Conservation (phyloP, 2,888 invertebrate genomes). For the Pecten maximus region DNA sequence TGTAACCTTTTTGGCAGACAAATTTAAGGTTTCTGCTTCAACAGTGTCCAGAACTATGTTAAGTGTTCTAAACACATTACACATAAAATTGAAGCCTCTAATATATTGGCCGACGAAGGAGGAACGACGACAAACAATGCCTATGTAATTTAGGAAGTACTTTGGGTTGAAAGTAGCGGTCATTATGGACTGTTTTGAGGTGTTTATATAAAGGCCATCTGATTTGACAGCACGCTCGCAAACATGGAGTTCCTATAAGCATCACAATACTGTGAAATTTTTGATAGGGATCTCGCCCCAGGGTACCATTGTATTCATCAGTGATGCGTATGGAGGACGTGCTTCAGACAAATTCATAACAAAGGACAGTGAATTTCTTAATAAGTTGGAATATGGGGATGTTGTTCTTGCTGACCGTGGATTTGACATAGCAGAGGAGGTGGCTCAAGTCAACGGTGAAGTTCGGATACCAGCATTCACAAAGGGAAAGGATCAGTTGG, state of each 20-base stretch:
- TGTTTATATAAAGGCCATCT: conserved; percentile 48
- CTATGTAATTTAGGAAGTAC: conserved; percentile 49
- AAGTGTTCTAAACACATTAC: conserved; percentile 44
- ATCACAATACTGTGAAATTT: conserved; percentile 61
- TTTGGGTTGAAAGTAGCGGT: conserved; percentile 52
- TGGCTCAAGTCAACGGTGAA: conserved; percentile 47
- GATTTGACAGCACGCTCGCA: conserved; percentile 35
- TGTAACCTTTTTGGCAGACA: conserved; percentile 48
- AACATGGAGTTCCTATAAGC: conserved; percentile 54
- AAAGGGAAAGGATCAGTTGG: conserved; percentile 54
- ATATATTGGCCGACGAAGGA: conserved; percentile 50
- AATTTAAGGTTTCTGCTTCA: conserved; percentile 42
- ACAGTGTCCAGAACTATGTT: conserved; percentile 52
- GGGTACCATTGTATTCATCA: conserved; percentile 63
- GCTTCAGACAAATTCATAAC: conserved; percentile 63
- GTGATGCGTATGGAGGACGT: conserved; percentile 66
- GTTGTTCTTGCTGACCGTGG: conserved; percentile 64
- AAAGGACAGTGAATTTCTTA: conserved; percentile 57
- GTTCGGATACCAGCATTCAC: conserved; percentile 58
- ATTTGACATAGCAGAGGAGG: conserved; percentile 57
- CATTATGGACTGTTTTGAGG: conserved; percentile 50
- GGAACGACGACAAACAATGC: conserved; percentile 50
- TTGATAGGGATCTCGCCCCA: conserved; percentile 66
- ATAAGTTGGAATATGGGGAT: conserved; percentile 56
- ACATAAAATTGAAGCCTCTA: conserved; percentile 43